Base-by-base conservation (phyloP, 2,113 vertebrate genomes). In the Petroica traversi region DNA sequence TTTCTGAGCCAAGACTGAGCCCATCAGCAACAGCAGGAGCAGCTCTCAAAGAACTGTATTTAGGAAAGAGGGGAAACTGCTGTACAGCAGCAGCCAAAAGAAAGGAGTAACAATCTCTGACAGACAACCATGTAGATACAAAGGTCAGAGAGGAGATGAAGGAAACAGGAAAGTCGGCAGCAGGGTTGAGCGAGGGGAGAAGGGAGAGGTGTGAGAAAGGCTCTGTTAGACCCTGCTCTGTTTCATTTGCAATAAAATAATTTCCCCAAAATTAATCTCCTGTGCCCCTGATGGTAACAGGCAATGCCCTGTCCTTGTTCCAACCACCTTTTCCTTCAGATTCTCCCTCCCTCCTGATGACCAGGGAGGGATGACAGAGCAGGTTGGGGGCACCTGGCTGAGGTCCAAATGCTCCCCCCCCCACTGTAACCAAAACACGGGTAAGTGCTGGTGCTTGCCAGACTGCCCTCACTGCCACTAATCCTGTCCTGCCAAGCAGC, bases 201-300 rank as follows among this genome's bases (percentile, higher is more conserved):
- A 67, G 45, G n/a, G n/a, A 75, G 8, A 46, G 12, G 46, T 61
- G 31, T 75, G 11, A 46, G 34, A 89, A 75, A 68, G 14, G 54
- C 55, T 68, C n/a, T 61, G 41, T 54, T 22, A 26, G 5, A 54
- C 22, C 43, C 31, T 57, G 31, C 31, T 71, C 76, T 43, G 19
- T 58, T 67, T 36, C 48, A 41, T 0, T 34, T 19, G 22, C 59
- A 81, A 24, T 23, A 57, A 45, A 79, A 23, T 24, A 5, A 57
- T 15, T 22, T 58, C 28, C 19, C 14, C 59, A 41, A 0, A 0
- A 0, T 1, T 3, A 55, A 6, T 23, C 22, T 54, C 22, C 22
- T 68, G 48, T 40, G 59, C 71, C 64, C 12, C 10, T 1, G 12
- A 49, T 1, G 4, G 25, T 18, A 54, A 40, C 20, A 48, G 6